These are phyloP conservation scores for Hylyphantes graminicola DNA, from an alignment of 1,140 invertebrate genomes.

Conservation along the genomic window DNA sequence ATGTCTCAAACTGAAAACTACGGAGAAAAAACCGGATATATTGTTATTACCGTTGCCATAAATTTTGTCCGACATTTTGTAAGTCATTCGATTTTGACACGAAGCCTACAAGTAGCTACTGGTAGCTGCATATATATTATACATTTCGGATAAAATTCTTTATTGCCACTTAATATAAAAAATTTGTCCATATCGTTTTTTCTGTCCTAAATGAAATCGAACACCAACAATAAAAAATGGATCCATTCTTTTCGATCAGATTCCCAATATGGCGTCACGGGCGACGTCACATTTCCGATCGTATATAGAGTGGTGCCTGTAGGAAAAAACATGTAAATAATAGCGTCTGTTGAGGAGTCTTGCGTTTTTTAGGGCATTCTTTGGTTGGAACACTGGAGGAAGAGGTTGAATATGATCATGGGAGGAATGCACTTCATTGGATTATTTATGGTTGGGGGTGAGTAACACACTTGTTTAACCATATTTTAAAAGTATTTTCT, in stretches of 20 bases:
- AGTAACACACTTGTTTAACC: background rate
- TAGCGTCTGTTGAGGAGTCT: no score
- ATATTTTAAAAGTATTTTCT: background rate
- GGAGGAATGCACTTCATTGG: slow-evolving; percentile 1
- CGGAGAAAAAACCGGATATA: no score
- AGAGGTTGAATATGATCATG: slow-evolving; percentile 9
- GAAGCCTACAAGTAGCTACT: background rate
- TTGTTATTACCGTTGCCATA: no score
- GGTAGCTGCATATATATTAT: background rate
- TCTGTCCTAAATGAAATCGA: background rate
- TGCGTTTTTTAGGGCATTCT: background rate
- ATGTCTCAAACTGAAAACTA: no score
- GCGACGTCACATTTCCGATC: slow-evolving; percentile 25
- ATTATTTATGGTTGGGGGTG: slow-evolving; percentile 36
- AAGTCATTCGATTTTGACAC: slow-evolving; percentile 3
- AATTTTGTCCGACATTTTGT: slow-evolving; percentile 10
- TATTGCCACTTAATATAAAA: background rate
- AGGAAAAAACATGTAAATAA: slow-evolving; percentile 15
- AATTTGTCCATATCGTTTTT: no score
- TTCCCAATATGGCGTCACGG: slow-evolving; percentile 18
- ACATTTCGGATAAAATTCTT: background rate
- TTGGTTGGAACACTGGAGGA: no score
- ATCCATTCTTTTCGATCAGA: slow-evolving; percentile 4
- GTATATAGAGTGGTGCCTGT: slow-evolving; percentile 34
- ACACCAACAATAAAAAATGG: slow-evolving; percentile 10